Conservation (phyloP, 2,113 vertebrate species). For the Sorex fumeus region DNA sequence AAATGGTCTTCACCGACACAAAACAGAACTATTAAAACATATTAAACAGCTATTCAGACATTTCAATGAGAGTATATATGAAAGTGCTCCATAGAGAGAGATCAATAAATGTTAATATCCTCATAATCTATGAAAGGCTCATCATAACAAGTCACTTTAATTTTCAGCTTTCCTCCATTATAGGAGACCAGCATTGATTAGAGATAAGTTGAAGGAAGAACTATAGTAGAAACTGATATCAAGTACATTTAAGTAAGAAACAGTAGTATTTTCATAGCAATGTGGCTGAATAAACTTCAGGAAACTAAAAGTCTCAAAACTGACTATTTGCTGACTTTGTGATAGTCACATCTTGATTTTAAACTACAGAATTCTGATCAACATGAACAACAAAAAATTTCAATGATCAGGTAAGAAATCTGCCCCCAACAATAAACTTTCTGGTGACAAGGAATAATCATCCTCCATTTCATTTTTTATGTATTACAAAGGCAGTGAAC, state of each 20-base stretch:
- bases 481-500: neutral
- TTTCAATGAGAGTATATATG: neutral
- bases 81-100: no score
- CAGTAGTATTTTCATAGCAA: neutral
- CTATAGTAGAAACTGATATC: neutral
- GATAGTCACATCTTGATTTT: neutral
- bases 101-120: no score
- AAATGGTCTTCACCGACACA: neutral
- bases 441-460: neutral
- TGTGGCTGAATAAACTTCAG: neutral
- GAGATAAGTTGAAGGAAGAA: neutral
- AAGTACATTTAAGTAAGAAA: neutral
- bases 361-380: neutral
- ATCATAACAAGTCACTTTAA: neutral
- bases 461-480: neutral
- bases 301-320: neutral
- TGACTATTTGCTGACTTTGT: neutral
- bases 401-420: neutral
- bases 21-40: neutral
- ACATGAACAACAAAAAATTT: neutral
- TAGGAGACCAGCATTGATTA: neutral
- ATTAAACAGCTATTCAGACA: neutral
- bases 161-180: neutral
- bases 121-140: no score
- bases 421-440: neutral